phyloP scores from a whole-genome alignment of 2,888 invertebrate species.

The Lasioglossum malachurum region DNA sequence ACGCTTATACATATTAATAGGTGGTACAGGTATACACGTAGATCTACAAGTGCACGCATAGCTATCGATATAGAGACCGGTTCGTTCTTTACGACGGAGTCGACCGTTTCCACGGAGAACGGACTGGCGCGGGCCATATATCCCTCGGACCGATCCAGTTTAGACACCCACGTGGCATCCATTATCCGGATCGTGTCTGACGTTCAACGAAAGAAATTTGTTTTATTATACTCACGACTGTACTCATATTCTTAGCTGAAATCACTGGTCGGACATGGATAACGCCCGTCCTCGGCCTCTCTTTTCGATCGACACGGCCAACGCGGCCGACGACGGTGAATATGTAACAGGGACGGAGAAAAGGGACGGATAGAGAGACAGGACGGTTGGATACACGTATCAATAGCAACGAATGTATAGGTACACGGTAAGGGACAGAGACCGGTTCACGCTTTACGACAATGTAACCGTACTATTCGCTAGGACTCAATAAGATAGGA shows the following conservation, averaged over 20 bases:
- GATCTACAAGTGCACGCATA: constrained; percentile 48
- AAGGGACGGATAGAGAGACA: constrained; percentile 16
- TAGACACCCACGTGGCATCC: constrained; percentile 60
- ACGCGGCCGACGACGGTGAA: background rate
- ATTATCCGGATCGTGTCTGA: constrained; percentile 58
- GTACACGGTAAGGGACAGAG: constrained; percentile 60
- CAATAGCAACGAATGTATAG: constrained; percentile 61
- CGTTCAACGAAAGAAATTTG: constrained; percentile 45
- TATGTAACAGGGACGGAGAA: background rate
- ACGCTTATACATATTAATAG: constrained; percentile 58
- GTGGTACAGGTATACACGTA: constrained; percentile 29
- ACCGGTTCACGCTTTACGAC: constrained; percentile 69
- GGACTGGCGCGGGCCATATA: constrained; percentile 30
- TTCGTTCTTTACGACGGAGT: constrained; percentile 62
- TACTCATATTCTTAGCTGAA: constrained; percentile 47
- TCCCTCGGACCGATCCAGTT: constrained; percentile 63
- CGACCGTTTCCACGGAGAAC: constrained; percentile 54
- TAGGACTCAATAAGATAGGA: constrained; percentile 66
- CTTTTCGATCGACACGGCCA: constrained; percentile 2
- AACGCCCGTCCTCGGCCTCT: constrained; percentile 30
- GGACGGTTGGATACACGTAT: constrained; percentile 52
- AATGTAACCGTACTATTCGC: constrained; percentile 69
- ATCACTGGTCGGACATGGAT: constrained; percentile 49
- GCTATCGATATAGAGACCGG: constrained; percentile 62
- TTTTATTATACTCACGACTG: constrained; percentile 50